Evolutionary conservation across 1,140 invertebrate species (phyloP).

Genomic region (Melanaphis sacchari): DNA sequence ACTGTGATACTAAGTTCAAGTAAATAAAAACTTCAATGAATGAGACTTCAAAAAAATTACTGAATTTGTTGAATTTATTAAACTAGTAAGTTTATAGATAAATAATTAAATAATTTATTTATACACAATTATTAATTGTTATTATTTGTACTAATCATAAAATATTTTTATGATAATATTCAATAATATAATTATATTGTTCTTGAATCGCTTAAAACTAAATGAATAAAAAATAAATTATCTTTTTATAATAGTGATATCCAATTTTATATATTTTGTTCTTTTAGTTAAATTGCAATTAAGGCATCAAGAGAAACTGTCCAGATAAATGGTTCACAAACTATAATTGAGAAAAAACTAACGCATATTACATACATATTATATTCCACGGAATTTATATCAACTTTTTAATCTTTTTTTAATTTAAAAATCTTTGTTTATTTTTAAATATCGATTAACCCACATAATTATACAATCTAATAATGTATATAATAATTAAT

Average conservation of each 20-base stretch:
- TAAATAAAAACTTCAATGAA: too few species aligned
- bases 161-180: neutral
- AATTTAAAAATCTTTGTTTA: neutral
- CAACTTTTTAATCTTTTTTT: neutral
- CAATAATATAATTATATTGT: neutral
- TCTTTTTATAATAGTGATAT: neutral
- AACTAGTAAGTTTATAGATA: neutral
- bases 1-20: too few species aligned
- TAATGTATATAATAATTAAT: neutral
- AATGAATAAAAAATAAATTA: neutral
- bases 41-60: neutral
- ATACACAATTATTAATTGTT: neutral
- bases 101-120: neutral
- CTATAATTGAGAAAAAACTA: neutral
- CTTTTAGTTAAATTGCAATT: neutral
- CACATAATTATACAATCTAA: neutral
- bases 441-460: neutral
- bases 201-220: neutral
- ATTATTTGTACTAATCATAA: neutral
- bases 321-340: neutral
- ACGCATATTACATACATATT: neutral
- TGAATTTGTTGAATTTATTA: neutral
- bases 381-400: neutral
- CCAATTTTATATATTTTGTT: neutral
- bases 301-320: neutral